Percentiles rank a stretch among this genome's conserved stretches.
Conservation (phyloP, 2,113 vertebrate species). For the Fulica atra region DNA sequence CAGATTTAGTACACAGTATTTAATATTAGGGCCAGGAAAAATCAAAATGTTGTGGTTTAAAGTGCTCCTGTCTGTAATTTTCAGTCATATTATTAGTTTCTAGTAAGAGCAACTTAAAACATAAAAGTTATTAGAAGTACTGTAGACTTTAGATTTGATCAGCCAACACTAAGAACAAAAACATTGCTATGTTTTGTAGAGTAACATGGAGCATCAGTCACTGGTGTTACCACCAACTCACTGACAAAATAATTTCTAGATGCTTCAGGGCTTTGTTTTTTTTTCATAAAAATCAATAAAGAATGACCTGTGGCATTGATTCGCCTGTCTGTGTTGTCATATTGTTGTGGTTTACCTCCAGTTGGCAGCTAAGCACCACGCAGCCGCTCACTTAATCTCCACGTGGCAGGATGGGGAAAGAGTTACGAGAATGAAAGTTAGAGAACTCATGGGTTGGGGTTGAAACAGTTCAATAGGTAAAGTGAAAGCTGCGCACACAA, state of each 20-base stretch:
- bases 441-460: no score
- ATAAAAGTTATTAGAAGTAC: background rate
- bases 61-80: background rate
- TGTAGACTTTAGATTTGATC: background rate
- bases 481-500: no score
- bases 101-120: background rate
- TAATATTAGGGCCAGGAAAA: background rate
- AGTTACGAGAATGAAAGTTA: no score
- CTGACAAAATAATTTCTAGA: background rate
- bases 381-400: no score
- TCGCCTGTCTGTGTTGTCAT: background rate
- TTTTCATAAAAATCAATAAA: background rate
- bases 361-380: no score
- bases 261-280: background rate
- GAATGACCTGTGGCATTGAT: background rate
- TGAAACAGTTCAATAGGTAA: no score
- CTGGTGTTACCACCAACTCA: background rate
- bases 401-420: no score
- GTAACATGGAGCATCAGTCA: background rate
- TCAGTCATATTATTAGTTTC: background rate
- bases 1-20: background rate
- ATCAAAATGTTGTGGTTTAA: background rate
- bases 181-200: background rate
- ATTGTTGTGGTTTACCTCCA: no score
- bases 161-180: background rate